Evolutionary conservation across 2,797 vertebrate genomes (phyloP).

Genomic region (Staurois parvus): DNA sequence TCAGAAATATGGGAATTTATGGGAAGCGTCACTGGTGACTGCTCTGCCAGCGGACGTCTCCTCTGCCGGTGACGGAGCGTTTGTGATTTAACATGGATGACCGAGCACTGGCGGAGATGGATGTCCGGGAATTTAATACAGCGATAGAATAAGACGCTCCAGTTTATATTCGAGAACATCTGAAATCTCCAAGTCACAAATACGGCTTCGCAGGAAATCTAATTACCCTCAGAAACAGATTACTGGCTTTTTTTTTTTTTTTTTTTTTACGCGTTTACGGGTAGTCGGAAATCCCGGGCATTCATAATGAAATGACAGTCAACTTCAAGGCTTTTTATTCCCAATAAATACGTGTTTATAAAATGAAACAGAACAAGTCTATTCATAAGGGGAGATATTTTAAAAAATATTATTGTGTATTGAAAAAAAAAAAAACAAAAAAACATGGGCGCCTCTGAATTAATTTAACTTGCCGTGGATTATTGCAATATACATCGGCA

Average conservation of each 20-base stretch:
- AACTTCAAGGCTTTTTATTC: not conserved
- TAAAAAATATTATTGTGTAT: too few relatives aligned
- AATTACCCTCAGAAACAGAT: not conserved
- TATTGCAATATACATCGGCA: too few relatives aligned
- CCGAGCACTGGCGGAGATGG: constrained; percentile 15
- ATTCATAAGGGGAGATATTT: too few relatives aligned
- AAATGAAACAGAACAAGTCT: too few relatives aligned
- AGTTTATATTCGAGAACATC: too few relatives aligned
- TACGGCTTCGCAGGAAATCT: not conserved
- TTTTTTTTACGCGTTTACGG: not conserved
- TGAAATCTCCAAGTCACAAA: not conserved
- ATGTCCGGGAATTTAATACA: constrained; percentile 19
- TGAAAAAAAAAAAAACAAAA: too few relatives aligned
- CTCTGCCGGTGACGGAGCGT: not conserved
- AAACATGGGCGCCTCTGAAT: too few relatives aligned
- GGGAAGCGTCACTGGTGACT: not conserved
- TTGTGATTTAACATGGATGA: constrained; percentile 35
- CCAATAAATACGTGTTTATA: too few relatives aligned
- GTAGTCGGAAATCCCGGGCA: not conserved
- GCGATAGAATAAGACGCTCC: constrained; percentile 8
- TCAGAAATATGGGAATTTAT: not conserved
- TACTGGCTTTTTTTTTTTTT: not conserved
- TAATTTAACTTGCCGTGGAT: too few relatives aligned
- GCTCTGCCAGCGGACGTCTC: constrained; percentile 8
- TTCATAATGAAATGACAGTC: not conserved